Evolutionary conservation across 2,888 invertebrate species (phyloP).

Genomic region (Gymnosoma rotundatum): DNA sequence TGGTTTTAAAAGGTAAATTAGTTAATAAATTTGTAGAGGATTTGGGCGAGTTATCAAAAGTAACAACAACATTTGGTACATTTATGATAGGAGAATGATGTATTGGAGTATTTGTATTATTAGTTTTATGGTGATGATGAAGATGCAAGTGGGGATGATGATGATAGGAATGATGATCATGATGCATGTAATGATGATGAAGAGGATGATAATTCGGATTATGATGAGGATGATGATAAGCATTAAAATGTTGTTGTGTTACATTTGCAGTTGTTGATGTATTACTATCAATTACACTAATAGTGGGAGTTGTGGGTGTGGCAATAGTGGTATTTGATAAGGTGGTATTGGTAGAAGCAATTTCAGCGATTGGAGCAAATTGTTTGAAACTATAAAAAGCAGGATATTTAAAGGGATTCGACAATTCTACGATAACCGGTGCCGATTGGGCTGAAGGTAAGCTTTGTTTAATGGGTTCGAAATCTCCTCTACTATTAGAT

Average conservation of each 20-base stretch:
- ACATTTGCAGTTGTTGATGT: slow-evolving; percentile 29
- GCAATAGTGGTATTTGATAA: slow-evolving; percentile 37
- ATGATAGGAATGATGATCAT: slow-evolving; percentile 64
- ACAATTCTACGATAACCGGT: slow-evolving; percentile 71
- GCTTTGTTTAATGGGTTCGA: slow-evolving; percentile 38
- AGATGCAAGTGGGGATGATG: slow-evolving; percentile 57
- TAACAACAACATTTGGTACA: slow-evolving; percentile 72
- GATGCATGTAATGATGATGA: slow-evolving; percentile 64
- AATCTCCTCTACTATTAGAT: slow-evolving; percentile 35
- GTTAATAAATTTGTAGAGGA: slow-evolving; percentile 64
- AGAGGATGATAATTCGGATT: slow-evolving; percentile 65
- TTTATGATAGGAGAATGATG: slow-evolving; percentile 54
- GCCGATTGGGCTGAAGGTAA: slow-evolving; percentile 72
- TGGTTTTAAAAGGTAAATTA: slow-evolving; percentile 56
- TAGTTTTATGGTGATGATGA: slow-evolving; percentile 61
- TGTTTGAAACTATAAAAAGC: slow-evolving; percentile 70
- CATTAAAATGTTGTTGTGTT: slow-evolving; percentile 73
- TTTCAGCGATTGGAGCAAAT: slow-evolving; percentile 77
- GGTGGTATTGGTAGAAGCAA: slow-evolving; percentile 68
- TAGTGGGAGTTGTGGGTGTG: slow-evolving; percentile 29
- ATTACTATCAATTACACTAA: slow-evolving; percentile 35
- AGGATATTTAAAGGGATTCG: slow-evolving; percentile 75
- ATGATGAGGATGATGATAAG: slow-evolving; percentile 70
- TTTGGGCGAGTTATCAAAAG: slow-evolving; percentile 60
- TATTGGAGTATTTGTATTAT: slow-evolving; percentile 63